Evolutionary conservation across 1,140 invertebrate species (phyloP), one percentile per base, ranked within the genome.

Genomic region (Megalopta genalis): DNA sequence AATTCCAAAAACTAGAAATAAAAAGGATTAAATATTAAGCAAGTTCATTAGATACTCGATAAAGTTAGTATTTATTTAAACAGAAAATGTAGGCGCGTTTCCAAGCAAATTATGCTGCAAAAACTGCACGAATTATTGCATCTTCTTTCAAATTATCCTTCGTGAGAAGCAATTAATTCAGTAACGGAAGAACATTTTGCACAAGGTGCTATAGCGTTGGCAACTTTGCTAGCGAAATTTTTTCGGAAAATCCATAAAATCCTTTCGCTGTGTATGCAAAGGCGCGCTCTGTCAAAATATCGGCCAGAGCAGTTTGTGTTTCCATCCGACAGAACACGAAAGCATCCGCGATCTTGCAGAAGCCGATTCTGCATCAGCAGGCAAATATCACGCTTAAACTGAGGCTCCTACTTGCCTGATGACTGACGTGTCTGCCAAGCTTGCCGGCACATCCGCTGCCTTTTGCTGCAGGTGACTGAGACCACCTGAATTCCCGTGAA

Each of bases 331-430:
- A 27, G 77, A 23, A 74, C 77, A 52, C 52, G 64, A 79, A 79
- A 79, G 77, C 77, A 42, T 79, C 60, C 71, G 25, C 42, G 37
- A 57, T 67, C 27, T 79, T 49, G 16, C 63, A 66, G 49, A 65
- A 59, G 49, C 73, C 25, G 52, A 75, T 85, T 84, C 65, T 66
- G 69, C 73, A 77, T 81, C 65, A 57, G 59, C 60, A 65, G 78
- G 39, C 75, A 85, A 84, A 84, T 54, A 84, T 85, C 59, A 59
- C 64, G 59, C 71, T 84, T 81, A 72, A 85, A 84, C 71, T 80
- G 78, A 73, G 54, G 54, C 72, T 46, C 52, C 54, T 49, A 76
- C 71, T 65, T 60, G 46, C 23, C 14, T 54, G 83, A 77, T 72
- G 64, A 85, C 25, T 70, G 82, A 62, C 69, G 71, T 76, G 80